Evolutionary conservation across 2,888 invertebrate species (phyloP), one percentile per base, ranked within the genome.

Genomic region (Agriopis marginaria): DNA sequence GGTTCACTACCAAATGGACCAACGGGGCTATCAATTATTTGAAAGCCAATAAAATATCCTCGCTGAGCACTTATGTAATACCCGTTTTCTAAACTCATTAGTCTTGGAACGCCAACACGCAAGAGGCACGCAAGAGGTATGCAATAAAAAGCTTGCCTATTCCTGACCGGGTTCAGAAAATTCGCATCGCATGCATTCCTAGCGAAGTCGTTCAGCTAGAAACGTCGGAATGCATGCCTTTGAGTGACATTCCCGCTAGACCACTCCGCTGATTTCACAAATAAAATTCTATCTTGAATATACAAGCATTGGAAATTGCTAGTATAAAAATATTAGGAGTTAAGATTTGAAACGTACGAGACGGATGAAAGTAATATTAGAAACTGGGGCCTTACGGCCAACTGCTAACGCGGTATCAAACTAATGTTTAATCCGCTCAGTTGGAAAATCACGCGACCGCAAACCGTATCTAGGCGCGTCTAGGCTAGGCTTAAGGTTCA

Each of bases 161-260:
- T 53, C 40, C 66, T 40, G 39, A 42, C 55, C 63, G 68, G 71
- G 69, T 61, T 51, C 63, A 47, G 78, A 72, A 75, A 79, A 75
- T 75, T 65, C 63, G 58, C 77, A 77, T 77, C 49, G 73, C 73
- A 32, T 56, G 63, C 74, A 79, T 81, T 81, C 80, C 74, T 68
- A 73, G 71, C 50, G 66, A 66, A 70, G 63, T 75, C 73, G 71
- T 73, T 73, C 74, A 59, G 58, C 50, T 61, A 73, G 72, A 78
- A 78, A 63, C 59, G 63, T 44, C 32, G 74, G 75, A 77, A 74
- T 73, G 73, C 70, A 65, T 58, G 73, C 74, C 66, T 72, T 62
- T 54, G 65, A 69, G 44, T 60, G 69, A 66, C 70, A 69, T 69
- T 71, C 70, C 51, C 50, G 59, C 67, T 51, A 68, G 59, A 71